Evolutionary conservation across 1,140 invertebrate species (phyloP).

Genomic region (Notospermus geniculatus): DNA sequence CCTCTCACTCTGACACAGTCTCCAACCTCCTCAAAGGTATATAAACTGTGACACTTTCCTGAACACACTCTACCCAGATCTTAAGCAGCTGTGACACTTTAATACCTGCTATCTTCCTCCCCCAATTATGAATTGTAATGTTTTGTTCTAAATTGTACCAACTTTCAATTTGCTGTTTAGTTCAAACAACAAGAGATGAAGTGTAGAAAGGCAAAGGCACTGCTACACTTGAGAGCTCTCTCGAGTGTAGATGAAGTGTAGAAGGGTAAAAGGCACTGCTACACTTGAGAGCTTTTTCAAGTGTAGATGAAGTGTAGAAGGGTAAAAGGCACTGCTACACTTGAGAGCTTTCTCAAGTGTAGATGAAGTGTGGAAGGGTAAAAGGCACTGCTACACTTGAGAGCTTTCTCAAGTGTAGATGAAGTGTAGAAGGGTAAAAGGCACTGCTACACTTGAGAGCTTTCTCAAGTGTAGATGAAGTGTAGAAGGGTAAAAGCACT

Average conservation of each 20-base stretch:
- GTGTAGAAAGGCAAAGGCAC: neutral
- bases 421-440: neutral
- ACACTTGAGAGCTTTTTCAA: neutral
- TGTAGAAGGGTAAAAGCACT: neutral
- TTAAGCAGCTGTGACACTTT: too few species aligned
- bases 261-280: too few species aligned
- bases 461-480: neutral
- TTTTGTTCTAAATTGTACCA: too few species aligned
- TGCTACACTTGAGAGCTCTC: neutral
- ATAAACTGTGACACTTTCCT: too few species aligned
- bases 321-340: neutral
- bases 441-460: too few species aligned
- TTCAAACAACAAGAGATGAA: too few species aligned
- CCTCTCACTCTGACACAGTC: too few species aligned
- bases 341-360: neutral
- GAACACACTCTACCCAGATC: too few species aligned
- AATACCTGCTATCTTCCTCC: too few species aligned
- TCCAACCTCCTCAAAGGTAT: too few species aligned
- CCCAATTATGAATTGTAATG: too few species aligned
- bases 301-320: neutral
- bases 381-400: neutral
- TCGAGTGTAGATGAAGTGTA: neutral
- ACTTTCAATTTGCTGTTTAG: too few species aligned
- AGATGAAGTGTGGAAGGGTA: neutral
- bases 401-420: neutral